Evolutionary conservation across 1,140 invertebrate genomes (phyloP).

Genomic region (Drosophila bocqueti): DNA sequence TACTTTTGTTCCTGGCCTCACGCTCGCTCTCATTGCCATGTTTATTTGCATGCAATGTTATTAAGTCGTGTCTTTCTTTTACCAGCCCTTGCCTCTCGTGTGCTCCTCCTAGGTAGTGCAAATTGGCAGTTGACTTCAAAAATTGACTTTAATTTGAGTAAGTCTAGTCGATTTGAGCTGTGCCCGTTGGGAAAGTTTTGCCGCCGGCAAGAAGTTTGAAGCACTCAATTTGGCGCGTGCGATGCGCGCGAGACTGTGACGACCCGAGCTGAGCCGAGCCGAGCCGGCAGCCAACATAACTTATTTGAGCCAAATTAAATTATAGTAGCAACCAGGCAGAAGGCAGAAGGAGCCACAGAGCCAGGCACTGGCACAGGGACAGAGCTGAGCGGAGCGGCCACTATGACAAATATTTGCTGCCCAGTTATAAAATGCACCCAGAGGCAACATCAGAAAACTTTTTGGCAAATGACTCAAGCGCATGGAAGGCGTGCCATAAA

Average conservation of each 20-base stretch:
- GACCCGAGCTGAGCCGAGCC: conserved; percentile 41
- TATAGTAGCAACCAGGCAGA: conserved; percentile 59
- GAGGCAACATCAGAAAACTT: conserved; percentile 75
- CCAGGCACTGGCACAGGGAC: conserved; percentile 1
- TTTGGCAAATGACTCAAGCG: conserved; percentile 69
- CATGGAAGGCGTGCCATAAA: conserved; percentile 69
- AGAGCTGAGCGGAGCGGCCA: conserved; percentile 3
- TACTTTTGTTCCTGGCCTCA: conserved; percentile 47
- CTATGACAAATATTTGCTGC: conserved; percentile 76
- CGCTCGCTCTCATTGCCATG: conserved; percentile 58
- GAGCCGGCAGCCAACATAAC: conserved; percentile 56
- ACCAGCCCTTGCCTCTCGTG: conserved; percentile 9
- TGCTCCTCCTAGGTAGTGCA: conserved; percentile 29
- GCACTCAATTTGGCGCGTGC: conserved; percentile 66
- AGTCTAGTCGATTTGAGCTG: conserved; percentile 41
- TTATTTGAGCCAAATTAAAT: conserved; percentile 81
- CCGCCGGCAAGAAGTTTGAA: conserved; percentile 57
- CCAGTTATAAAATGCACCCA: conserved; percentile 80
- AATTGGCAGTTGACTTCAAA: conserved; percentile 78
- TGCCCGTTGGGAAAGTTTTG: conserved; percentile 54
- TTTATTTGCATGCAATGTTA: conserved; percentile 76
- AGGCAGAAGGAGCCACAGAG: conserved; percentile 11
- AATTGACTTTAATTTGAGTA: conserved; percentile 72
- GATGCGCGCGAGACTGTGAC: conserved; percentile 66
- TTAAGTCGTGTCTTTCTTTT: conserved; percentile 45